phyloP scores from a whole-genome alignment of 2,113 vertebrate genomes.

The Macrotus californicus region DNA sequence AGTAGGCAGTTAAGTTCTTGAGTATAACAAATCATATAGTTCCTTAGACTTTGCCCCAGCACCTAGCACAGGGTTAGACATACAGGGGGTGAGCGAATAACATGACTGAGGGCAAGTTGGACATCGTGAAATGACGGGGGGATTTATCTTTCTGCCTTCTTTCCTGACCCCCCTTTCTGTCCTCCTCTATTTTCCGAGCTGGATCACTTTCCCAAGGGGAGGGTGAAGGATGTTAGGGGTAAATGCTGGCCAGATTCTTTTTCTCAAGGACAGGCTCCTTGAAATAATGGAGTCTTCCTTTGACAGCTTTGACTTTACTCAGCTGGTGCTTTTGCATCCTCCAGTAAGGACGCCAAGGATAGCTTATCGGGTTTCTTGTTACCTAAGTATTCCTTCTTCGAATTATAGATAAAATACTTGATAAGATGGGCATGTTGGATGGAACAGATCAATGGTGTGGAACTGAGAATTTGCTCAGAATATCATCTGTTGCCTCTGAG shows the following conservation, averaged over 20 bases:
- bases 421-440: background rate
- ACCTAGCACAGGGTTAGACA: background rate
- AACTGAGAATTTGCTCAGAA: background rate
- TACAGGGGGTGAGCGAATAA: background rate
- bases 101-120: background rate
- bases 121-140: background rate
- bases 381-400: conserved; percentile 11
- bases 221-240: background rate
- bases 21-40: background rate
- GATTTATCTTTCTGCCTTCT: background rate
- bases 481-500: background rate
- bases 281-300: conserved; percentile 22
- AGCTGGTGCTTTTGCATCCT: background rate
- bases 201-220: background rate
- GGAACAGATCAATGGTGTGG: background rate
- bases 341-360: conserved; percentile 52
- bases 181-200: background rate
- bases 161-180: background rate
- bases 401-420: conserved; percentile 2
- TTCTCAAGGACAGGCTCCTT: background rate
- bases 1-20: background rate
- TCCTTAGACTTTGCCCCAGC: background rate
- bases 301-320: conserved; percentile 43
- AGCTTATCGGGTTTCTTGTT: background rate
- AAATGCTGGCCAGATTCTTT: background rate